These are phyloP conservation scores for Schizaphis graminum DNA, from an alignment of 2,888 invertebrate species.

Conservation along the genomic window DNA sequence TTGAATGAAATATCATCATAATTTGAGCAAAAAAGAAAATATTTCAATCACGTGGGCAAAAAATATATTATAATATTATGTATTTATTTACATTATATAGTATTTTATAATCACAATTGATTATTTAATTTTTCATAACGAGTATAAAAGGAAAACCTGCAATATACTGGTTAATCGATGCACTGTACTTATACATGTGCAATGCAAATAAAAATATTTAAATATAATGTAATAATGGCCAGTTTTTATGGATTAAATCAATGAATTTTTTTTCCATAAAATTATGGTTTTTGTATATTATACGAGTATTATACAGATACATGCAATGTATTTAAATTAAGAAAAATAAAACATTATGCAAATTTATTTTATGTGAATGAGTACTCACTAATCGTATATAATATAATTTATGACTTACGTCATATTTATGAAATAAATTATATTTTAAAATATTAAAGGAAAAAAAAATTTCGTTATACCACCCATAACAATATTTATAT, in stretches of 20 bases:
- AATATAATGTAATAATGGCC: neutral
- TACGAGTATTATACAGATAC: neutral
- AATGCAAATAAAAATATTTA: constrained; percentile 7
- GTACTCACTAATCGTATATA: neutral
- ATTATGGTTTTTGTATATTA: neutral
- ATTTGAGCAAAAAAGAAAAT: neutral
- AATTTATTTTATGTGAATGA: neutral
- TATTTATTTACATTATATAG: neutral
- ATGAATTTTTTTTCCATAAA: neutral
- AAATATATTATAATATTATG: neutral
- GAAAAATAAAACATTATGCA: neutral
- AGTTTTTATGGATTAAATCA: neutral
- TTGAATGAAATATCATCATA: too few species aligned
- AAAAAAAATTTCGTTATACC: neutral
- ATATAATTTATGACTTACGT: neutral
- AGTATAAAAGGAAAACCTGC: neutral
- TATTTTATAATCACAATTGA: neutral
- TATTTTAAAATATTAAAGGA: neutral
- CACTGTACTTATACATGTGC: neutral
- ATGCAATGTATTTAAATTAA: neutral
- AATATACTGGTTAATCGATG: neutral
- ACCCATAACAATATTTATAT: neutral
- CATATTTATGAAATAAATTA: neutral
- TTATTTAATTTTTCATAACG: neutral
- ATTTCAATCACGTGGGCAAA: neutral